Base-by-base conservation (phyloP, 2,797 vertebrate species). In the Cossypha polioptera region DNA sequence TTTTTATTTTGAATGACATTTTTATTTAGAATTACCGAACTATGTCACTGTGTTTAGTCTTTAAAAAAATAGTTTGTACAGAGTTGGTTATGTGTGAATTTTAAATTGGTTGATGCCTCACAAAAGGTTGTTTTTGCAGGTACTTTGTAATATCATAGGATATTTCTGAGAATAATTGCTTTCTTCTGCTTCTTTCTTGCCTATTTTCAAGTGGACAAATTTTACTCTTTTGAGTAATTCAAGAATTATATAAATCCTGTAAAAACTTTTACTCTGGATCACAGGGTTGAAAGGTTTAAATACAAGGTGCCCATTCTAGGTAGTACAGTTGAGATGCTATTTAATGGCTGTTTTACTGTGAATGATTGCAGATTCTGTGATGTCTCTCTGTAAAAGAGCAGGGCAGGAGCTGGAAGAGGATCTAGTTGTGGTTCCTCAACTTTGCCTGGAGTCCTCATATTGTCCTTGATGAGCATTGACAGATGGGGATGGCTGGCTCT, bases 401-500 rank as follows among this genome's bases (percentile, higher is more conserved):
- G 33, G 28, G 26, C n/a, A 68, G 50, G 35, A 86, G 13, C 24
- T 83, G 29, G 16, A 18, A 40, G 40, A 73, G 26, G 43, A 61
- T 85, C 53, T 92, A 31, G 29, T 71, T 91, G 54, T 71, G 53
- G 75, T 72, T 87, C 45, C 63, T 94, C 53, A 89, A 0, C 59
- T 82, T 89, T 79, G 15, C 57, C 65, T 74, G 54, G 50, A 93
- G 76, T 80, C 88, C 57, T 89, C 61, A 2, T 36, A 47, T 9
- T 82, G 71, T 72, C 81, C 68, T 91, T 91, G 72, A 77, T 85
- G 66, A 74, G 38, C 61, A 22, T 19, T 61, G 66, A 77, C 90
- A 95, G 78, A 83, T 92, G 91, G 69, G 57, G 13, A 68, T 84
- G 69, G 42, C 61, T 89, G 76, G 76, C 88, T 90, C 82, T 54